Evolutionary conservation across 2,888 invertebrate species (phyloP), one percentile per base, ranked within the genome.

Genomic region (Uropetala carovei): DNA sequence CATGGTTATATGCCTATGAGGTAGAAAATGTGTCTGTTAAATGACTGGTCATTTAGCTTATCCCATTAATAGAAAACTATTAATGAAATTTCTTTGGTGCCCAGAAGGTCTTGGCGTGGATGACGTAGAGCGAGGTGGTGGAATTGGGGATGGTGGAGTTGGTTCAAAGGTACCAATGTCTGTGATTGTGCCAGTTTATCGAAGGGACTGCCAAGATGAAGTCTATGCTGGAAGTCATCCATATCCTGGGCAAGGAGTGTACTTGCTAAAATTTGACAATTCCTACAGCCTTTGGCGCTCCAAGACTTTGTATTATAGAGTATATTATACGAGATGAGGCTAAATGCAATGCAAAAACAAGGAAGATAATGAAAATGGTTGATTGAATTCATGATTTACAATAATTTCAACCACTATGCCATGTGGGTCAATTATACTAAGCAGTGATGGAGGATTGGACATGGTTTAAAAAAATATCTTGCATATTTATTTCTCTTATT

Each of bases 221-320:
- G 99, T 99, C 0, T 99, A 99, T 94, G 99, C 98, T n/a, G 99
- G 99, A 14, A 98, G 98, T 93, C 99, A 99, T 95, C 96, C 97
- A 92, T 99, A 99, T 95, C 99, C 99, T 0, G 99, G 99, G 4
- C 97, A 98, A 95, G 99, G 99, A 27, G 98, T 99, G 75, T 99
- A 99, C 95, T 96, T 99, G 94, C 96, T 99, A 82, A 99, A 99
- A 96, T 99, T 99, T 95, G 99, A 99, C 96, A 99, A 99, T 95
- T 99, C 99, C 0, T 99, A 99, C 95, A 99, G 99, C 92, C 96
- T 99, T 94, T 99, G 99, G 99, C 97, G 99, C 94, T 99, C 99
- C 94, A 99, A 99, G 97, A 99, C 99, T 85, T 96, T 99, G 92
- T 99, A 99, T 95, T 99, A 99, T 95, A 97, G 99, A 95, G 99